Percentiles rank a stretch among this genome's conserved stretches.
Conservation (phyloP, 1,140 invertebrate genomes). For the Drosophila carrolli region DNA sequence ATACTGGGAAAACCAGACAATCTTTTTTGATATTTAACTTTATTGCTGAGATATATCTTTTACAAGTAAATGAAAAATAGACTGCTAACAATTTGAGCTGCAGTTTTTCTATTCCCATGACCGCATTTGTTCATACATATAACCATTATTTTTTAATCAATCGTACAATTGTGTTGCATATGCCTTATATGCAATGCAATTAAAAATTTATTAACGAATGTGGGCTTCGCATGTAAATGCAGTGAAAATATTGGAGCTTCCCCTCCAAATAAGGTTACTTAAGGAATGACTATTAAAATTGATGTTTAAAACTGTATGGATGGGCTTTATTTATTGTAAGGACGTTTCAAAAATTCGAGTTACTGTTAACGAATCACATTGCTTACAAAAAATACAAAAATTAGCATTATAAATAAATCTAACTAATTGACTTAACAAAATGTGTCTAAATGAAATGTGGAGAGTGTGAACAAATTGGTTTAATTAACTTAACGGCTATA, state of each 20-base stretch:
- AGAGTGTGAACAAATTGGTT: constrained; percentile 51
- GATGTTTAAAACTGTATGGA: constrained; percentile 55
- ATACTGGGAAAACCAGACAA: no score
- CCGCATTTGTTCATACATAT: constrained; percentile 3
- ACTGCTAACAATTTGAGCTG: background rate
- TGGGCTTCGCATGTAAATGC: background rate
- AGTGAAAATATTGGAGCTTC: background rate
- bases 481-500: constrained; percentile 53
- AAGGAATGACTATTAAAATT: background rate
- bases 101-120: background rate
- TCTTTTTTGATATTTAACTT: no score
- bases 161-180: constrained; percentile 20
- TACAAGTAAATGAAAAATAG: background rate
- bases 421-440: constrained; percentile 64
- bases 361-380: constrained; percentile 76
- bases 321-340: constrained; percentile 77
- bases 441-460: constrained; percentile 41
- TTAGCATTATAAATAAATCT: constrained; percentile 32
- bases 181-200: constrained; percentile 13
- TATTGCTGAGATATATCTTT: background rate
- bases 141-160: constrained; percentile 20
- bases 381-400: constrained; percentile 69
- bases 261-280: background rate
- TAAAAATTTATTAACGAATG: constrained; percentile 18
- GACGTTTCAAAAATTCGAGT: constrained; percentile 76